Evolutionary conservation across 2,797 vertebrate species (phyloP).

Genomic region (Oreochromis grahami): DNA sequence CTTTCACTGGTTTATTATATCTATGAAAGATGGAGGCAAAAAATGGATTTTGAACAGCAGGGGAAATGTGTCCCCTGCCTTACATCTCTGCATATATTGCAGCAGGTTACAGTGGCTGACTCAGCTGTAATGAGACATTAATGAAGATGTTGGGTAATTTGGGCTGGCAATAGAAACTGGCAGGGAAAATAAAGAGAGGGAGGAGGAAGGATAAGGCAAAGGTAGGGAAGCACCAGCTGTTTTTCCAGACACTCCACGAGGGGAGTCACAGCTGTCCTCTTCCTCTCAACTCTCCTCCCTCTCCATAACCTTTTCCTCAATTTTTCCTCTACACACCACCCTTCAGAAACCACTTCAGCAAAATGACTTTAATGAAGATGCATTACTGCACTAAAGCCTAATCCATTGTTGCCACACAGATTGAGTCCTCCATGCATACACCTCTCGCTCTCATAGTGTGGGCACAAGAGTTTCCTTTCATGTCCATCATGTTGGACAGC

Average conservation of each 20-base stretch:
- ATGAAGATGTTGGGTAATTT: conserved; percentile 68
- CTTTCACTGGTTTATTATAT: not conserved
- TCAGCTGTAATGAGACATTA: conserved; percentile 65
- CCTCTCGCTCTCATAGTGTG: not conserved
- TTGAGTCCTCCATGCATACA: not conserved
- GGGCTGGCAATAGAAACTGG: conserved; percentile 11
- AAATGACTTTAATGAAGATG: conserved; percentile 51
- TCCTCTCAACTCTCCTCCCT: conserved; percentile 37
- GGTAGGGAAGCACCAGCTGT: conserved; percentile 62
- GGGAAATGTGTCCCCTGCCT: not conserved
- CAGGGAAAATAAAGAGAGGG: not conserved
- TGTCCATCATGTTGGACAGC: conserved; percentile 42
- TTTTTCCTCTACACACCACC: not conserved
- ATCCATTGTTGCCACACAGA: conserved; percentile 37
- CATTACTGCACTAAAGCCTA: conserved; percentile 26
- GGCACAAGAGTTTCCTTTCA: conserved; percentile 14
- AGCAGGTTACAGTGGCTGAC: conserved; percentile 53
- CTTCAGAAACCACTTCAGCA: conserved; percentile 14
- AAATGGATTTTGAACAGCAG: not conserved
- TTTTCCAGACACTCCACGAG: conserved; percentile 67
- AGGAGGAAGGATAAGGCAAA: conserved; percentile 14
- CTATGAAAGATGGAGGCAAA: not conserved
- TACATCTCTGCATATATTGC: not conserved
- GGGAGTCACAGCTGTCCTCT: conserved; percentile 46
- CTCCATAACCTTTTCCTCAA: conserved; percentile 12